Conservation (phyloP, 2,113 vertebrate genomes). For the Myrmecobius fasciatus region DNA sequence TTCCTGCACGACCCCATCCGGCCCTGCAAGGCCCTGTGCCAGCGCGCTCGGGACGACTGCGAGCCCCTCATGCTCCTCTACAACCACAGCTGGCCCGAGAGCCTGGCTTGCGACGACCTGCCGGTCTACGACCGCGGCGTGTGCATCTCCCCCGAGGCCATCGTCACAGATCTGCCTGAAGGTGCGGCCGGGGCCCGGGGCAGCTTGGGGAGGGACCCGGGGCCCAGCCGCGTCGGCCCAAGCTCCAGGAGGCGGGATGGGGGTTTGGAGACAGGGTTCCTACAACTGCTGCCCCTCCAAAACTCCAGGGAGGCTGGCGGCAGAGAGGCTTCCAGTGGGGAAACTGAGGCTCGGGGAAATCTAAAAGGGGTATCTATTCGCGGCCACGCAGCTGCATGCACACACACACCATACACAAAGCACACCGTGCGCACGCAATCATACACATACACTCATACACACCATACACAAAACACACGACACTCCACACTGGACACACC, state of each 20-base stretch:
- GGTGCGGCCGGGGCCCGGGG: constrained; percentile 71
- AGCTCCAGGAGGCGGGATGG: too few species aligned
- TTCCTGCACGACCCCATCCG: constrained; percentile 89
- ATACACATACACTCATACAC: not conserved
- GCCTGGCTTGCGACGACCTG: constrained; percentile 86
- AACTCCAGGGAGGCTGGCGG: not conserved
- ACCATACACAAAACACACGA: too few species aligned
- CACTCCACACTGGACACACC: too few species aligned
- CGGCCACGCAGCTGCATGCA: not conserved
- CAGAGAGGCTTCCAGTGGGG: not conserved
- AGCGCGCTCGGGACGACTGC: constrained; percentile 86
- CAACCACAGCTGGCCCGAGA: constrained; percentile 89
- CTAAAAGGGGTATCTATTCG: not conserved
- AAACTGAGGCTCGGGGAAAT: not conserved
- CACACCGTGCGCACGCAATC: too few species aligned
- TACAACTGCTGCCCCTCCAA: not conserved
- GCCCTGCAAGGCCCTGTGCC: constrained; percentile 87
- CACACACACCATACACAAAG: too few species aligned
- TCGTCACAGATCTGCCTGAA: constrained; percentile 87
- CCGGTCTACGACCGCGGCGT: constrained; percentile 89
- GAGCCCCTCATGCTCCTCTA: constrained; percentile 88
- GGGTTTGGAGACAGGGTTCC: not conserved
- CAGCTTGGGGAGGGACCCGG: not conserved
- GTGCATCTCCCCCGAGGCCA: constrained; percentile 89
- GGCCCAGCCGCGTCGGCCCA: not conserved